A percentile compares a stretch with the other conserved stretches of the same genome.
These are phyloP conservation scores for Neomicropteryx cornuta DNA, from an alignment of 1,140 invertebrate species.

Conservation along the genomic window DNA sequence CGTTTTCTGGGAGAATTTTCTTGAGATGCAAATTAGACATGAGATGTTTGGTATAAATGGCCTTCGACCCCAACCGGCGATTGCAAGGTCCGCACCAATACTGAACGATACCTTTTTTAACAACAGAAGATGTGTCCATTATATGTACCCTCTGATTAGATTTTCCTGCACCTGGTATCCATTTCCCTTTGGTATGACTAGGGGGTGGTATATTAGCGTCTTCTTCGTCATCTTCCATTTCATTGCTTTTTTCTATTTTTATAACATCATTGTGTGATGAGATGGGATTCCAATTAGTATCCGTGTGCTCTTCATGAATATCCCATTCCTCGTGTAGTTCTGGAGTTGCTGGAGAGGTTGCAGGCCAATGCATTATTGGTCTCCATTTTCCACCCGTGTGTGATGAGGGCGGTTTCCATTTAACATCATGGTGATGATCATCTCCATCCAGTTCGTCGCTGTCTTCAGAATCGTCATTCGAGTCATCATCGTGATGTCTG, in stretches of 20 bases:
- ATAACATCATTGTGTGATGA: constrained; percentile 19
- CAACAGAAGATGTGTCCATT: constrained; percentile 32
- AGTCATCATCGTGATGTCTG: constrained; percentile 40
- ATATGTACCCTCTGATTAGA: constrained; percentile 38
- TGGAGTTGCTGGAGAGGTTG: constrained; percentile 23
- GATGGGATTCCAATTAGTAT: constrained; percentile 38
- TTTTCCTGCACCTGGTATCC: constrained; percentile 53
- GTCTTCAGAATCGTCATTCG: constrained; percentile 39
- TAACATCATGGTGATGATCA: constrained; percentile 43
- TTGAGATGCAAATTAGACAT: constrained; percentile 60
- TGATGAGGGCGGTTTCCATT: constrained; percentile 56
- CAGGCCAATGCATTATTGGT: constrained; percentile 22
- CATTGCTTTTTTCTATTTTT: constrained; percentile 18
- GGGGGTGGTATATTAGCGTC: constrained; percentile 46
- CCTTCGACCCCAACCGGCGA: constrained; percentile 54
- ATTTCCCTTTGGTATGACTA: constrained; percentile 63
- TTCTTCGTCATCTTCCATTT: constrained; percentile 26
- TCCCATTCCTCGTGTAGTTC: constrained; percentile 33
- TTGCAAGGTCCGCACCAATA: constrained; percentile 75
- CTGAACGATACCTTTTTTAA: constrained; percentile 41
- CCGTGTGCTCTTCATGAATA: constrained; percentile 28
- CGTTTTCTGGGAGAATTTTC: constrained; percentile 52
- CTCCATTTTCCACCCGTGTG: constrained; percentile 69
- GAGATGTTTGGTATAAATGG: constrained; percentile 65
- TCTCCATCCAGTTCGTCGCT: constrained; percentile 48